Conservation (phyloP, 1,140 invertebrate genomes). For the Dendroctonus valens region DNA sequence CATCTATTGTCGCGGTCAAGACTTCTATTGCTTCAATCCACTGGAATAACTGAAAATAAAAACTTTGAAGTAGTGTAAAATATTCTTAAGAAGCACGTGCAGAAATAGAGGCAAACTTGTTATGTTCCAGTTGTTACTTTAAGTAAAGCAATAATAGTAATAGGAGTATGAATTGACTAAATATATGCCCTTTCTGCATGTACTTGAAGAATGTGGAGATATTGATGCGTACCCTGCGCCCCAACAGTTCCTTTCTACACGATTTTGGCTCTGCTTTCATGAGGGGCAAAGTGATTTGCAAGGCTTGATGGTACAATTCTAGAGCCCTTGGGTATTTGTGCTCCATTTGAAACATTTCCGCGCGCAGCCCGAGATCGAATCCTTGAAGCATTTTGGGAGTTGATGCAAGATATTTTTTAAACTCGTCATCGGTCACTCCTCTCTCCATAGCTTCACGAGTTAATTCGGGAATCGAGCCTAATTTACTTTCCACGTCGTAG, state of each 20-base stretch:
- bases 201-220: neutral
- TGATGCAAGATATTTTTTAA: constrained; percentile 10
- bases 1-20: no score
- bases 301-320: constrained; percentile 10
- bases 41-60: no score
- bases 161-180: no score
- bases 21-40: no score
- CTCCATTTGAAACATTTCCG: constrained; percentile 19
- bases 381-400: constrained; percentile 20
- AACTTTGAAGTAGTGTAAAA: no score
- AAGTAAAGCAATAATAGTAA: no score
- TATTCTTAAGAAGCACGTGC: neutral
- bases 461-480: neutral
- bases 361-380: constrained; percentile 20
- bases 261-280: constrained; percentile 20
- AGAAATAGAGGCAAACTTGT: no score
- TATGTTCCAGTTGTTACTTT: no score
- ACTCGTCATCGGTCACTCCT: constrained; percentile 11
- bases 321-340: constrained; percentile 7
- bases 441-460: neutral
- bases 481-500: neutral
- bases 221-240: neutral
- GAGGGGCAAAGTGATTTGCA: constrained; percentile 5
- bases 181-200: neutral
- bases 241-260: constrained; percentile 16